These are phyloP conservation scores for Ephydatia muelleri DNA, from an alignment of 37 sponge, comb jelly and placozoan genomes.

Conservation along the genomic window DNA sequence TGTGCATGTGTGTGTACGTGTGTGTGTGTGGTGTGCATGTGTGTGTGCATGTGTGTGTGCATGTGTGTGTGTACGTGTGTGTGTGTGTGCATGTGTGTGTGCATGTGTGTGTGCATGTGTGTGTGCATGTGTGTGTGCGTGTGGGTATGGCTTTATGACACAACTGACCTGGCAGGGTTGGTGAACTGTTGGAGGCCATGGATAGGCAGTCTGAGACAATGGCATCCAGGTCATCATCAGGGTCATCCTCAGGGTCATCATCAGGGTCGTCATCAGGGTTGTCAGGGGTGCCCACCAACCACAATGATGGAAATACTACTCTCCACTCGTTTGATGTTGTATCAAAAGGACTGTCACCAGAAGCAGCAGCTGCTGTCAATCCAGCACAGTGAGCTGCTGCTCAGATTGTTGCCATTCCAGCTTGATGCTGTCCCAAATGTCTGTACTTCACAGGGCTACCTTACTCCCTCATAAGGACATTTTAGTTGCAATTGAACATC, in stretches of 20 bases:
- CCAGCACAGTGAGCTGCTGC: background rate
- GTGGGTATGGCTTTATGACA: background rate
- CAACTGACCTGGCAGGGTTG: conserved; percentile 41
- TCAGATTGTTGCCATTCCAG: conserved; percentile 3
- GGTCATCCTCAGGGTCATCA: no score
- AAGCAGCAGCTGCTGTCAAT: background rate
- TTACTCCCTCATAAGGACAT: background rate
- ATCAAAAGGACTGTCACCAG: background rate
- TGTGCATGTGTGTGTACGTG: no score
- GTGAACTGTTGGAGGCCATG: conserved; percentile 62
- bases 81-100: no score
- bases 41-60: no score
- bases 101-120: no score
- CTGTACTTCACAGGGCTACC: background rate
- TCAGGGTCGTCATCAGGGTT: no score
- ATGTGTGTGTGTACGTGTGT: no score
- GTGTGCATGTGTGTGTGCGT: background rate
- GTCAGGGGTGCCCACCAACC: background rate
- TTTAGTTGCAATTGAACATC: conserved; percentile 16
- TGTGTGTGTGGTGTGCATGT: no score
- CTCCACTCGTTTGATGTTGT: background rate
- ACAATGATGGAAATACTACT: background rate
- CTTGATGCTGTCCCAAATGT: background rate
- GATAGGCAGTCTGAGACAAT: background rate
- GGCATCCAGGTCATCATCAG: background rate